Conservation (phyloP, 1,140 invertebrate genomes). For the Coptotermes formosanus region DNA sequence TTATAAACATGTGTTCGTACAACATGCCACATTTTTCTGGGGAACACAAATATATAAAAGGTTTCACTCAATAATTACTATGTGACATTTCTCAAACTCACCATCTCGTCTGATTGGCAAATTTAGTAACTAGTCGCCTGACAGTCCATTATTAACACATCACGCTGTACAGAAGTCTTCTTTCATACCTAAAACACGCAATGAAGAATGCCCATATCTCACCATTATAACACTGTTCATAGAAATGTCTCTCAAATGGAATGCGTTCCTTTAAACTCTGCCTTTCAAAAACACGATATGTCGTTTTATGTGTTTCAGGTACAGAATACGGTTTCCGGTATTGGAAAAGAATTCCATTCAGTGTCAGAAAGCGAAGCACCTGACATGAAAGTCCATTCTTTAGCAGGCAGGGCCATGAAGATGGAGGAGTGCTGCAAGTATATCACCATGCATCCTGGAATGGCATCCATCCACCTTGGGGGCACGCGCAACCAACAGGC, state of each 20-base stretch:
- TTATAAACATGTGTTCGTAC: neutral
- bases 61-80: neutral
- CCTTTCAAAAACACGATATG: neutral
- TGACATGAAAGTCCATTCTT: slow-evolving; percentile 12
- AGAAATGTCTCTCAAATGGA: neutral
- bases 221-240: neutral
- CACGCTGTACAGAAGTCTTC: neutral
- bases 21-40: neutral
- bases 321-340: neutral
- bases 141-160: neutral
- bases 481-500: neutral
- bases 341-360: neutral
- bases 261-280: neutral
- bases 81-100: neutral
- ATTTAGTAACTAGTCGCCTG: neutral
- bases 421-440: neutral
- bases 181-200: too few species aligned
- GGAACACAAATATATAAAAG: neutral
- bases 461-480: neutral
- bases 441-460: neutral
- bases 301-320: neutral
- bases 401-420: neutral
- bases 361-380: neutral
- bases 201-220: neutral
- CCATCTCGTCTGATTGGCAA: neutral